Conservation (phyloP, 2,888 invertebrate species). For the Subacronicta megacephala region DNA sequence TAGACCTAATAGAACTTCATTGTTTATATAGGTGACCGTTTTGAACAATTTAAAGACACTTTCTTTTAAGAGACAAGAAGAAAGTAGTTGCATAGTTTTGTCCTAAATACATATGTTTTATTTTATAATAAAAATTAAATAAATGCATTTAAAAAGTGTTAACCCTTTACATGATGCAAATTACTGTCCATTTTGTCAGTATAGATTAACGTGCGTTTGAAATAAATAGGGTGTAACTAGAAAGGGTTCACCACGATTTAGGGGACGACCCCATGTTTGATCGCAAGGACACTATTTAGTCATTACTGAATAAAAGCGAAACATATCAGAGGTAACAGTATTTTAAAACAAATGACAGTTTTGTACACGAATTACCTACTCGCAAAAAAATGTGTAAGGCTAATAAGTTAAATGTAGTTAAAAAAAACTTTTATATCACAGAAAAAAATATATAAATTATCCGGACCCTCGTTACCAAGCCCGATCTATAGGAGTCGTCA, state of each 20-base stretch:
- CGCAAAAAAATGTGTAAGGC: too few species aligned
- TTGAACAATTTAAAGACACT: slow-evolving; percentile 54
- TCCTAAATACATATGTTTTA: background rate
- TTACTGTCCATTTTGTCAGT: slow-evolving; percentile 44
- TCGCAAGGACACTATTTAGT: slow-evolving; percentile 65
- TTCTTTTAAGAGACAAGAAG: slow-evolving; percentile 23
- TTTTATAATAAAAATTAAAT: too few species aligned
- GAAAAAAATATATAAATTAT: too few species aligned
- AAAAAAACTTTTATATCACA: too few species aligned
- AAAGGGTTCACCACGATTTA: slow-evolving; percentile 82
- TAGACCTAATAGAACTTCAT: slow-evolving; percentile 79
- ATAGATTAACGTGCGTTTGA: slow-evolving; percentile 68
- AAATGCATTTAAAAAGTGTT: slow-evolving; percentile 10
- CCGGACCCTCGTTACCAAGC: too few species aligned
- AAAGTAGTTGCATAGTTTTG: background rate
- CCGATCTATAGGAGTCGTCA: too few species aligned
- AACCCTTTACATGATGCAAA: slow-evolving; percentile 41
- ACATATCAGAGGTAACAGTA: slow-evolving; percentile 28
- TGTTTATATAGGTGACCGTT: slow-evolving; percentile 64
- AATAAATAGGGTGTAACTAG: slow-evolving; percentile 78
- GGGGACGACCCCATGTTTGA: slow-evolving; percentile 75
- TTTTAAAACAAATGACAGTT: too few species aligned
- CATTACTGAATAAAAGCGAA: slow-evolving; percentile 62
- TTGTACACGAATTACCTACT: too few species aligned
- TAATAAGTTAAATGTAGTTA: too few species aligned